Base-by-base conservation (phyloP, 2,888 invertebrate species). In the Digitonthophagus gazella region DNA sequence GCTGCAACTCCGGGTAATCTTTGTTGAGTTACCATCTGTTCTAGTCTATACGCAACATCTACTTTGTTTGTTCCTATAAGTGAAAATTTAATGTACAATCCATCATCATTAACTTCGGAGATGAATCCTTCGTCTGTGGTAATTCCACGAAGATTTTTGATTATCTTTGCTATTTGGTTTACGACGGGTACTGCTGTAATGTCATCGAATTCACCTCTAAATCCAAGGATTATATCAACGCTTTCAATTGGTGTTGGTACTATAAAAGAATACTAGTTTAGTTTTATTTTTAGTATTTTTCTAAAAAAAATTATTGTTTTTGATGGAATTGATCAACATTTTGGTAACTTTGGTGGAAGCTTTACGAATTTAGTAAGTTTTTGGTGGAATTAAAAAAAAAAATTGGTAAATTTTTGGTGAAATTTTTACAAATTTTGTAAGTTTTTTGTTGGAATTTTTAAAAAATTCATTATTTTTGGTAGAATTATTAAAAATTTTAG, bases 1-100 rank as follows among this genome's bases (percentile, higher is more conserved):
- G 90, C 87, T 1, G 83, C 82, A 67, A 88, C 84, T 58, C 85
- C 85, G 3, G 84, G 83, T 54, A 87, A 74, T 66, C 83, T 82
- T 72, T 86, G 85, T 67, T 85, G 84, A 78, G 82, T 83, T 1
- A 92, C 92, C 86, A 92, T 86, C 81, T 92, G 90, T 80, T 94
- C 93, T 58, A 95, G 85, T 76, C 91, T 88, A 78, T 91, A 93
- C 0, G 93, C 91, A 55, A 92, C 86, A 79, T 94, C 93, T 0
- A 92, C 90, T 76, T 93, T 93, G 73, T 89, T 88, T 0, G 88
- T 86, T 2, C 93, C 93, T 68, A 89, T 85, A 2, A 95, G 83
- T 61, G 90, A 85, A 67, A 91, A 91, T 28, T 87, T 84, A n/a
- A 88, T 81, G 44, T 84, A 83, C 0, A 85, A 81, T 0, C 84